A percentile compares a stretch with the other conserved stretches of the same genome.
These are phyloP conservation scores for Setipinna tenuifilis DNA, from an alignment of 2,797 vertebrate species.

Conservation along the genomic window DNA sequence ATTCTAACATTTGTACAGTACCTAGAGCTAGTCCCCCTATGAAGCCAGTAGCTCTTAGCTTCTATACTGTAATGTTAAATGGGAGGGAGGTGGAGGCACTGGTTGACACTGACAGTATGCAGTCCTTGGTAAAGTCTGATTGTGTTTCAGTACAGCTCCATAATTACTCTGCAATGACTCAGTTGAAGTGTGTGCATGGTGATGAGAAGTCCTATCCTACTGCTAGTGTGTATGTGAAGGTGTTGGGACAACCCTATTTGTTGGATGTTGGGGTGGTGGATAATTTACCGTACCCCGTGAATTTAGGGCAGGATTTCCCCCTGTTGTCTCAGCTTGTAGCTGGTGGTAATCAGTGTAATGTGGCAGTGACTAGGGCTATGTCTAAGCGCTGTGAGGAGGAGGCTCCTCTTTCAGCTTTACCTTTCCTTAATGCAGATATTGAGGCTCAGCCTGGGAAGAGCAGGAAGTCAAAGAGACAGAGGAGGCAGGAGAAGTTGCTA, in stretches of 20 bases:
- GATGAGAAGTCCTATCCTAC: neutral
- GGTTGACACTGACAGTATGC: too few species aligned
- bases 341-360: neutral
- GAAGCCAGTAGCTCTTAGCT: neutral
- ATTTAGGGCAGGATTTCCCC: too few species aligned
- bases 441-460: neutral
- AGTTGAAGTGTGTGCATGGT: too few species aligned
- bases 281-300: too few species aligned
- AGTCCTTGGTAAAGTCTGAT: too few species aligned
- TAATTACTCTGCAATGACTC: too few species aligned
- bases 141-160: too few species aligned
- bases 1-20: neutral
- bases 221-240: neutral
- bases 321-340: too few species aligned
- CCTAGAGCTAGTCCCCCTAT: neutral
- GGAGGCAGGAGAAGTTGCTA: neutral
- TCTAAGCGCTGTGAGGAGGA: neutral
- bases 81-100: too few species aligned
- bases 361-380: neutral
- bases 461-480: neutral
- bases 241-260: too few species aligned
- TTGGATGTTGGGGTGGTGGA: too few species aligned
- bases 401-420: neutral
- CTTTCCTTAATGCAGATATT: neutral
- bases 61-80: too few species aligned